Percentiles rank a stretch among this genome's conserved stretches.
Evolutionary conservation across 2,797 vertebrate genomes (phyloP).

Genomic region (Selene dorsalis): DNA sequence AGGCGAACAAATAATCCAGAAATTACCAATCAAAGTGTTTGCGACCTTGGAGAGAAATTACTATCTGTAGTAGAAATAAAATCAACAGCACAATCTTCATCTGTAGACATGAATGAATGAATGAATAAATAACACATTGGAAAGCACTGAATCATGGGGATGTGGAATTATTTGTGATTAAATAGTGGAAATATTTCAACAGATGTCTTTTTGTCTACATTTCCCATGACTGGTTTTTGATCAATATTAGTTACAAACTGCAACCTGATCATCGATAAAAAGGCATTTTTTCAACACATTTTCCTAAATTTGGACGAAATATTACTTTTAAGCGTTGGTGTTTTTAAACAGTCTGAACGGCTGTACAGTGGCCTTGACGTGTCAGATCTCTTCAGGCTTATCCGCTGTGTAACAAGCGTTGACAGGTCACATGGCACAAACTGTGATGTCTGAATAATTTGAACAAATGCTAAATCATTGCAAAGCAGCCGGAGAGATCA

Average conservation of each 20-base stretch:
- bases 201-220: not conserved
- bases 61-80: conserved; percentile 44
- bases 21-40: conserved; percentile 79
- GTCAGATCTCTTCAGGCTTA: conserved; percentile 62
- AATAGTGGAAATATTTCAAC: conserved; percentile 16
- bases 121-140: conserved; percentile 47
- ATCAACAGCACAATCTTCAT: conserved; percentile 45
- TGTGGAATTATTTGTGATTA: conserved; percentile 27
- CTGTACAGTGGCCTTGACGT: conserved; percentile 10
- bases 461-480: conserved; percentile 80
- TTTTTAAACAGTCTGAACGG: conserved; percentile 2
- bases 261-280: conserved; percentile 1
- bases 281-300: not conserved
- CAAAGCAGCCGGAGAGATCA: conserved; percentile 76
- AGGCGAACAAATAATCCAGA: conserved; percentile 78
- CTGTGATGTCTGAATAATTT: conserved; percentile 80
- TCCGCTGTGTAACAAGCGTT: conserved; percentile 61
- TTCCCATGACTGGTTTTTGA: conserved; percentile 3
- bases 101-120: conserved; percentile 57
- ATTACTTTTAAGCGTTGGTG: not conserved
- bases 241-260: not conserved
- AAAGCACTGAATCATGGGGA: conserved; percentile 20
- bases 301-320: conserved; percentile 15
- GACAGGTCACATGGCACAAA: conserved; percentile 78
- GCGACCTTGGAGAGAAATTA: conserved; percentile 63